A percentile compares a stretch with the other conserved stretches of the same genome.
Evolutionary conservation across 2,888 invertebrate species (phyloP).

Genomic region (Camponotus fellah): DNA sequence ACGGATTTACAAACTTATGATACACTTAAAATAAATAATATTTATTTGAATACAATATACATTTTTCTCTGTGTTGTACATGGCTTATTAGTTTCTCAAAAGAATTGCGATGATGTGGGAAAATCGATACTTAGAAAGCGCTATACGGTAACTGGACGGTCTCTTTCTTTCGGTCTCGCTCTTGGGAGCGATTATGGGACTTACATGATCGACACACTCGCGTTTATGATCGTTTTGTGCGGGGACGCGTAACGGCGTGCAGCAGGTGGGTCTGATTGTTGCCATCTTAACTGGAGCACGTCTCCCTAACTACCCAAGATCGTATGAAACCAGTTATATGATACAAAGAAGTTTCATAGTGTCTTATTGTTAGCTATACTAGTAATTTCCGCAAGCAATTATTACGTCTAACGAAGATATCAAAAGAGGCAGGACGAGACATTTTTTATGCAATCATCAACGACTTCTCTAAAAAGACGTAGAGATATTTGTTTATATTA

Average conservation of each 20-base stretch:
- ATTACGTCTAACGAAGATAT: background rate
- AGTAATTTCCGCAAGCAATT: constrained; percentile 10
- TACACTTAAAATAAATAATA: no score
- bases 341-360: constrained; percentile 19
- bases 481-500: no score
- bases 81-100: background rate
- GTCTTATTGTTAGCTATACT: background rate
- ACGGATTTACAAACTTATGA: no score
- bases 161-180: constrained; percentile 20
- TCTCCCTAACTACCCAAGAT: constrained; percentile 20
- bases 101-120: constrained; percentile 9
- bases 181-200: constrained; percentile 18
- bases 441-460: background rate
- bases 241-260: constrained; percentile 42
- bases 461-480: background rate
- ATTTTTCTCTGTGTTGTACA: background rate
- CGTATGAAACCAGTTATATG: constrained; percentile 38
- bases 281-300: constrained; percentile 54
- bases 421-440: background rate
- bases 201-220: constrained; percentile 40
- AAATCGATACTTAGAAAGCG: constrained; percentile 36
- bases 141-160: constrained; percentile 1
- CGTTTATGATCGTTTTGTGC: constrained; percentile 45
- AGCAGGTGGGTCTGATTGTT: constrained; percentile 38
- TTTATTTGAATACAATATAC: no score